phyloP scores from a whole-genome alignment of 1,140 invertebrate species.

The Lepidostoma basale region DNA sequence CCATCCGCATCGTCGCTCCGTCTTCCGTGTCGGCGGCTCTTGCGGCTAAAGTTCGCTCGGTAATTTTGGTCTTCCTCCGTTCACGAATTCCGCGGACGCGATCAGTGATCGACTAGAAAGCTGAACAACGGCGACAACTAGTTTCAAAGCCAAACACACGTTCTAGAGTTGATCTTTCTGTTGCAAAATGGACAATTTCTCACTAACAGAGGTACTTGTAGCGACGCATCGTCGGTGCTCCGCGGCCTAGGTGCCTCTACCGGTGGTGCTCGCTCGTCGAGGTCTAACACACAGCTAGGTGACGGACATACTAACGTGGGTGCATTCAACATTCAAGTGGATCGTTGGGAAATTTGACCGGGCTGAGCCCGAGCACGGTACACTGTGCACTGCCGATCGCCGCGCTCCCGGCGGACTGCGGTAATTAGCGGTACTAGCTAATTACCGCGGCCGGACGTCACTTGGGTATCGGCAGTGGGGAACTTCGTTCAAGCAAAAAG shows the following conservation, averaged over 20 bases:
- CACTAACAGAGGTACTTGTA: slow-evolving; percentile 45
- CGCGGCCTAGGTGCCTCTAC: too few relatives aligned
- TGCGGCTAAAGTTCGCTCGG: slow-evolving; percentile 1
- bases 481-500: too few relatives aligned
- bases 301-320: slow-evolving; percentile 30
- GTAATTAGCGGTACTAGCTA: too few relatives aligned
- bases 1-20: slow-evolving; percentile 43
- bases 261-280: background rate
- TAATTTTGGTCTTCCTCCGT: background rate
- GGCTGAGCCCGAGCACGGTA: too few relatives aligned
- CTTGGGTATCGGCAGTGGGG: too few relatives aligned
- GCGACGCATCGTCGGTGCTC: slow-evolving; percentile 33
- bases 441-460: too few relatives aligned
- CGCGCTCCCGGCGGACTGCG: too few relatives aligned
- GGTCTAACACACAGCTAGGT: background rate
- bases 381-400: too few relatives aligned
- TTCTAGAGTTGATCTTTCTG: slow-evolving; percentile 39
- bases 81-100: background rate
- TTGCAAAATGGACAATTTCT: slow-evolving; percentile 47
- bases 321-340: slow-evolving; percentile 29
- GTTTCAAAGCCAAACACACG: slow-evolving; percentile 39
- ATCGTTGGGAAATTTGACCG: slow-evolving; percentile 18
- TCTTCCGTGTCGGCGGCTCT: background rate
- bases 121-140: slow-evolving; percentile 25
- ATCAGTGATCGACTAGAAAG: slow-evolving; percentile 35